These are phyloP conservation scores for Formicarius rufipectus DNA, from an alignment of 2,113 vertebrate genomes.

Conservation along the genomic window DNA sequence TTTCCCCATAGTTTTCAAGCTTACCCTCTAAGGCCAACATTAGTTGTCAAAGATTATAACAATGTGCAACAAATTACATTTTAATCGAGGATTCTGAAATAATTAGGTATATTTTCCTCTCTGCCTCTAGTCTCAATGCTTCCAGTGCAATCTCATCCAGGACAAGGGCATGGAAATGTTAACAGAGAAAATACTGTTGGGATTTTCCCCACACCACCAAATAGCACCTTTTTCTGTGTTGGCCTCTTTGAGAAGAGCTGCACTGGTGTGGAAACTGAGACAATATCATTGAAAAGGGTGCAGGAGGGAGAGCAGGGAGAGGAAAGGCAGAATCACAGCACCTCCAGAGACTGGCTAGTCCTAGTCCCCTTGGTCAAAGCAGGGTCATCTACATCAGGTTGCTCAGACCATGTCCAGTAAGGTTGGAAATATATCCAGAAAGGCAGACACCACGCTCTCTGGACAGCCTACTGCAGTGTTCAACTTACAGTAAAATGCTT, in stretches of 20 bases:
- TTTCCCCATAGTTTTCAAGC: background rate
- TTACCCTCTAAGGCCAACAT: background rate
- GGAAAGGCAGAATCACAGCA: background rate
- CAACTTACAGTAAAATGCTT: background rate
- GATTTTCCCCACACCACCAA: background rate
- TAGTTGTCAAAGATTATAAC: background rate
- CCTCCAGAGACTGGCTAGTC: background rate
- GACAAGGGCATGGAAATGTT: background rate
- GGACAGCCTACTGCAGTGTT: background rate
- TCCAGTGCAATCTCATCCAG: background rate
- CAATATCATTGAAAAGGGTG: background rate
- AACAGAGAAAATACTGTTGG: background rate
- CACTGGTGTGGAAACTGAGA: background rate
- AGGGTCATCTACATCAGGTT: background rate
- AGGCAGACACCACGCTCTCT: background rate
- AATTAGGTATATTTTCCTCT: background rate
- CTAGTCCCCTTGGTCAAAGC: background rate
- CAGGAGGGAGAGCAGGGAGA: background rate
- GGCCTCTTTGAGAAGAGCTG: background rate
- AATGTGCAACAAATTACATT: background rate
- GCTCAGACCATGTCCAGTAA: background rate
- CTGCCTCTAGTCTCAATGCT: background rate
- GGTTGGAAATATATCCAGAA: background rate
- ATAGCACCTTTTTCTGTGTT: background rate
- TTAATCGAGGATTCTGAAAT: background rate